Conservation (phyloP, 1,140 invertebrate species). For the Aphelenchoides fujianensis region DNA sequence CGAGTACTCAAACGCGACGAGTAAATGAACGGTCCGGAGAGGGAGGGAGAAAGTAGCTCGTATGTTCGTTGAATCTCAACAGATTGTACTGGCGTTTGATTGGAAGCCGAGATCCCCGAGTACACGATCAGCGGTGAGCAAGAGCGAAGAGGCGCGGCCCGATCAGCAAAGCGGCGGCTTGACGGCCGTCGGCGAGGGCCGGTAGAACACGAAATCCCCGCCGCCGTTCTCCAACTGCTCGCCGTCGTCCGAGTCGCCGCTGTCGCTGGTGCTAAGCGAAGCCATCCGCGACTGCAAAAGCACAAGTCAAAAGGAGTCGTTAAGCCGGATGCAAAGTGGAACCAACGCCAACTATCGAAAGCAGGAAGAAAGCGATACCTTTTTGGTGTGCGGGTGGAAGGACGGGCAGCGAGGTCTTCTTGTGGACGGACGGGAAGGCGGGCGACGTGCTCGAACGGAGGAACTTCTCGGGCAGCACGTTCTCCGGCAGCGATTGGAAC, state of each 20-base stretch:
- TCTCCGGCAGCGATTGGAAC: constrained; percentile 12
- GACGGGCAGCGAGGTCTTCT: constrained; percentile 5
- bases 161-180: too few species aligned
- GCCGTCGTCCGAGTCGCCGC: constrained; percentile 10
- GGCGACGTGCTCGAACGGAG: constrained; percentile 1
- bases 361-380: not conserved
- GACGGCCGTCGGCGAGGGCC: too few species aligned
- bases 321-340: not conserved
- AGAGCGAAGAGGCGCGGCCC: too few species aligned
- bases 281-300: constrained; percentile 6
- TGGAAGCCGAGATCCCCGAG: too few species aligned
- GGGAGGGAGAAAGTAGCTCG: too few species aligned
- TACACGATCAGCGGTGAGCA: too few species aligned
- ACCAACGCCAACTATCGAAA: not conserved
- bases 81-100: too few species aligned
- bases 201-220: constrained; percentile 14
- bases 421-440: not conserved
- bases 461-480: not conserved
- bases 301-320: not conserved
- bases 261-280: not conserved
- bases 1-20: too few species aligned
- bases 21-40: too few species aligned
- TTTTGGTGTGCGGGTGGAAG: not conserved
- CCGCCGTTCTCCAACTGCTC: constrained; percentile 10
- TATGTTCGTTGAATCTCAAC: too few species aligned